Percentiles rank a stretch among this genome's conserved stretches.
Conservation (phyloP, 2,888 invertebrate genomes). For the Ischnus inquisitorius region DNA sequence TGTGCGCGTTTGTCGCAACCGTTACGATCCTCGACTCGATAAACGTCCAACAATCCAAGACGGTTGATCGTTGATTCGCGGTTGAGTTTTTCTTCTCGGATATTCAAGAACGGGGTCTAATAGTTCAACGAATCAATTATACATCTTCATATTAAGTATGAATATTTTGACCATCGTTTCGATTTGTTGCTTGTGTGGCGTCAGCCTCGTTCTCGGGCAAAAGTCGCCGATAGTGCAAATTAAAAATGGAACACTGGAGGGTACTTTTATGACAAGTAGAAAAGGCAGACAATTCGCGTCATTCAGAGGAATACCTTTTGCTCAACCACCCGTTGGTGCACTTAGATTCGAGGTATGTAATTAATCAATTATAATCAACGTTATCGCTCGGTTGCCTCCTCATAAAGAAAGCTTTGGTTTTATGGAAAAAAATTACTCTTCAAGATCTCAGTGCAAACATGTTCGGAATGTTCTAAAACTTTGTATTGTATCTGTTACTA, state of each 20-base stretch:
- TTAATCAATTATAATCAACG: not conserved
- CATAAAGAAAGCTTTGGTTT: not conserved
- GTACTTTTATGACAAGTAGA: conserved; percentile 86
- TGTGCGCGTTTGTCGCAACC: no score
- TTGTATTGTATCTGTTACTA: no score
- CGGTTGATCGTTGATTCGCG: no score
- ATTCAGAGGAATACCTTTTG: conserved; percentile 88
- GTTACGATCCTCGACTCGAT: no score
- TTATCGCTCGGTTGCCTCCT: not conserved
- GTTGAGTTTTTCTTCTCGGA: no score
- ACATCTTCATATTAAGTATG: not conserved
- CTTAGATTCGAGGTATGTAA: conserved; percentile 87
- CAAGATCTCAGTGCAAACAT: no score
- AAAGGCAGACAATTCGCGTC: conserved; percentile 87
- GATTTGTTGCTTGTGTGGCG: conserved; percentile 9
- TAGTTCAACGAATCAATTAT: no score
- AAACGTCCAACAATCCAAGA: no score
- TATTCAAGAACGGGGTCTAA: no score
- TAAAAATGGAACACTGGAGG: conserved; percentile 86
- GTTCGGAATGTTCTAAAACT: no score
- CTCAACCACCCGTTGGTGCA: conserved; percentile 87
- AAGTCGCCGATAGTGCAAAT: conserved; percentile 80
- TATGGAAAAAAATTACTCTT: no score
- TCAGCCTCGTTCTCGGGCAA: not conserved
- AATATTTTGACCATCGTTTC: not conserved